phyloP scores from a whole-genome alignment of 2,888 invertebrate genomes.

The Eupeodes latifasciatus region DNA sequence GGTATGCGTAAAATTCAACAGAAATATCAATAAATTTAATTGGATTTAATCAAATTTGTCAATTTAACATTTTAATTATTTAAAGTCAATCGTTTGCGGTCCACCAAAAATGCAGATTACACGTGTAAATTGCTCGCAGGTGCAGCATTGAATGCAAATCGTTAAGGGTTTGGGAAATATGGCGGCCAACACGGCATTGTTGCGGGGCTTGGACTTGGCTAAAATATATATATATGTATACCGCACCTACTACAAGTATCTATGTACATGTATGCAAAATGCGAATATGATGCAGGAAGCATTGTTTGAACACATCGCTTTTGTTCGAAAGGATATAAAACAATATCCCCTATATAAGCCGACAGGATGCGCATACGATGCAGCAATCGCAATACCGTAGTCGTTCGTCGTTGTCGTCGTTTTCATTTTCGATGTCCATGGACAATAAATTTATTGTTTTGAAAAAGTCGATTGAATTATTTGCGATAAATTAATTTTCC shows the following conservation, averaged over 20 bases:
- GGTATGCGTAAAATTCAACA: conserved; percentile 78
- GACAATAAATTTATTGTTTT: conserved; percentile 78
- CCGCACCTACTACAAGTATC: background rate
- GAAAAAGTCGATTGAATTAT: conserved; percentile 80
- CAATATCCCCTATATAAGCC: conserved; percentile 32
- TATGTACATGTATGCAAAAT: no score
- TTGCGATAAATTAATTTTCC: conserved; percentile 80
- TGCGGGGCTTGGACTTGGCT: background rate
- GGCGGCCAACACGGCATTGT: background rate
- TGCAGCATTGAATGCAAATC: conserved; percentile 51
- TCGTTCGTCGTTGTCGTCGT: no score
- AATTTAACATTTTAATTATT: conserved; percentile 81
- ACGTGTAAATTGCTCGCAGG: conserved; percentile 77
- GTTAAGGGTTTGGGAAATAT: background rate
- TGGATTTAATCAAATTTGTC: conserved; percentile 82
- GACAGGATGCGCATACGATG: conserved; percentile 37
- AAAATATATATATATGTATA: background rate
- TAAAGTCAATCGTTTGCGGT: conserved; percentile 81
- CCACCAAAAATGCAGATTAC: conserved; percentile 77
- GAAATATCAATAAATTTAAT: conserved; percentile 80
- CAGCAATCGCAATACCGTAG: background rate
- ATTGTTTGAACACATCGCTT: conserved; percentile 44
- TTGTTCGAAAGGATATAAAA: conserved; percentile 40
- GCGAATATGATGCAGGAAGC: conserved; percentile 52
- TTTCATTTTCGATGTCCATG: conserved; percentile 40